Evolutionary conservation across 2,888 invertebrate species (phyloP).

Genomic region (Agapostemon virescens): DNA sequence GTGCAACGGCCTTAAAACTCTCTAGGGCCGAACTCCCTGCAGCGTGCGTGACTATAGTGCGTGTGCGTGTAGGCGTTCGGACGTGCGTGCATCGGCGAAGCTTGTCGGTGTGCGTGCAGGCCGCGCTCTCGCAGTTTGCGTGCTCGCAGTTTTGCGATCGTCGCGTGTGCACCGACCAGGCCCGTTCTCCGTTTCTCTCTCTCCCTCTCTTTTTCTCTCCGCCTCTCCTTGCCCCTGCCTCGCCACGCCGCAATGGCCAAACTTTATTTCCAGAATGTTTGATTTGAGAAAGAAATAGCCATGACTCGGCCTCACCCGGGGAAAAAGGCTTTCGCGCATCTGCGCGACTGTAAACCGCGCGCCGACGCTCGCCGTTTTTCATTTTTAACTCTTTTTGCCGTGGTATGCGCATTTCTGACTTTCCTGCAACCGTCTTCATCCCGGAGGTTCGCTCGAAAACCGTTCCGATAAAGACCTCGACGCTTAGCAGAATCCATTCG

Average conservation of each 20-base stretch:
- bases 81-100: slow-evolving; percentile 22
- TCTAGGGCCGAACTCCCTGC: slow-evolving; percentile 76
- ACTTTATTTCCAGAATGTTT: slow-evolving; percentile 80
- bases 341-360: slow-evolving; percentile 66
- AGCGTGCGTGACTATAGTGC: slow-evolving; percentile 75
- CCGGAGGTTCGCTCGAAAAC: neutral
- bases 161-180: slow-evolving; percentile 46
- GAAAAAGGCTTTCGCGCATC: slow-evolving; percentile 57
- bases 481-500: accelerated
- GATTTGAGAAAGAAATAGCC: slow-evolving; percentile 78
- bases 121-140: slow-evolving; percentile 25
- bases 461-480: too few species aligned
- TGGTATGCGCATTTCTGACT: slow-evolving; percentile 5
- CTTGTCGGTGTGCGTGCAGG: slow-evolving; percentile 18
- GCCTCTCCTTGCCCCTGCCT: neutral
- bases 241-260: slow-evolving; percentile 62
- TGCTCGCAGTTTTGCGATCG: slow-evolving; percentile 30
- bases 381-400: slow-evolving; percentile 2
- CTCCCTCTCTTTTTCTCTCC: neutral
- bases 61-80: slow-evolving; percentile 38
- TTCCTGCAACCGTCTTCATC: neutral
- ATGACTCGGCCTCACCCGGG: slow-evolving; percentile 65
- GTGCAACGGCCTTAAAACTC: slow-evolving; percentile 79
- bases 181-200: slow-evolving; percentile 35
- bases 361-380: slow-evolving; percentile 46